phyloP scores from a whole-genome alignment of 2,797 vertebrate species.

The Cossypha dichroa region DNA sequence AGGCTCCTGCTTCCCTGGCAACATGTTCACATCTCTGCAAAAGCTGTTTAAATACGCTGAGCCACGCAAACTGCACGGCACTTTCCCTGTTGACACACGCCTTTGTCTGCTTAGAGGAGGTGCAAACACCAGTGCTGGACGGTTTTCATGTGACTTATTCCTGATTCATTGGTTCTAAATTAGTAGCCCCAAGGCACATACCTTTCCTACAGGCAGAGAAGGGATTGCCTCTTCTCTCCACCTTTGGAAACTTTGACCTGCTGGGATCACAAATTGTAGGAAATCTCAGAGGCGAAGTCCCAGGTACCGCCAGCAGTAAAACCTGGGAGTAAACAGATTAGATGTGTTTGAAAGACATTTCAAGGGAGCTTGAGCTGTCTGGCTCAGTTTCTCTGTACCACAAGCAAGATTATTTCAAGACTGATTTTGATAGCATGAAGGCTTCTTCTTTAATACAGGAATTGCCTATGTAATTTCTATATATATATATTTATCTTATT shows the following conservation, averaged over 20 bases:
- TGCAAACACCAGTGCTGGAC: not conserved
- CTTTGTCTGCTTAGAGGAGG: not conserved
- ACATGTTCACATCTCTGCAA: not conserved
- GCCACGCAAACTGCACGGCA: not conserved
- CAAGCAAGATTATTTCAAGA: not conserved
- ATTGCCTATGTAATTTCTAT: not conserved
- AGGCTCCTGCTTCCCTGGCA: slow-evolving; percentile 22
- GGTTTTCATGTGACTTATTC: not conserved
- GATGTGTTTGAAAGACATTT: not conserved
- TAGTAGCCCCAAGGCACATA: slow-evolving; percentile 33
- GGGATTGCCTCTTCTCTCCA: not conserved
- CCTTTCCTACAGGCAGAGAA: not conserved
- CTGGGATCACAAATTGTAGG: slow-evolving; percentile 27
- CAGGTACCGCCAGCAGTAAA: not conserved
- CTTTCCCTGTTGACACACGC: slow-evolving; percentile 50
- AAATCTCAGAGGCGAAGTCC: slow-evolving; percentile 35
- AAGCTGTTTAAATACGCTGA: not conserved
- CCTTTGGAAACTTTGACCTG: slow-evolving; percentile 54
- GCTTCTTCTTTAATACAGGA: not conserved
- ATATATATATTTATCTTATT: not conserved
- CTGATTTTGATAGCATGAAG: not conserved
- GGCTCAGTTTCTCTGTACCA: not conserved
- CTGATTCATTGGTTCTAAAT: slow-evolving; percentile 45
- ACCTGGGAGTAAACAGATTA: not conserved
- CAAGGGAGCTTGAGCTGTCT: not conserved